Base-by-base conservation (phyloP, 2,888 invertebrate species). In the Malachius bipustulatus region DNA sequence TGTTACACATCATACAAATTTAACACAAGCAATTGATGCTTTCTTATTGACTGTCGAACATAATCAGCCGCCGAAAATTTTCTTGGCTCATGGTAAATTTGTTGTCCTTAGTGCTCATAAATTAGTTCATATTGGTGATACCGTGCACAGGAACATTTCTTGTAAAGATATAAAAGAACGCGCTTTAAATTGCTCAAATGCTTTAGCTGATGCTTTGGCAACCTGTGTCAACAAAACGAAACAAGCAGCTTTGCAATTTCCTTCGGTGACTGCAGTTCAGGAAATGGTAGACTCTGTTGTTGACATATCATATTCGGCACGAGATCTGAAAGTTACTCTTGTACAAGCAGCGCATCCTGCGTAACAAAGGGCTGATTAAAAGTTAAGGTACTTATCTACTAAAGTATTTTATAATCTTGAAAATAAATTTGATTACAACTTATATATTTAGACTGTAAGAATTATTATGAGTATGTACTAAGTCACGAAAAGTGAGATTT, bases 101-200 rank as follows among this genome's bases (percentile, higher is more conserved):
- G 90, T 96, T 6, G 87, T 94, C 19, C 70, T 96, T 32, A 87
- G 87, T 57, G 93, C 91, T 14, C 93, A 94, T 57, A 81, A 91
- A 59, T 70, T 96, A 54, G 88, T 96, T 12, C 84, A 88, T 57
- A 91, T 93, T 41, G 93, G 93, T 33, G 94, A 96, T 65, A 89
- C 85, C 32, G 83, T 94, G 15, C 82, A 90, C 59, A 76, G 87
- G 50, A 89, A 89, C 60, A 73, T 90, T 28, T 71, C 75, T 15
- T 76, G 82, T 51, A 70, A 74, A 36, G 80, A 82, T 43, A 65
- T 88, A 30, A 77, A 81, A 52, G 73, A 77, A 31, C 71, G 78
- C 53, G 75, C 84, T 26, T 61, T 82, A 31, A 73, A 77, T 43
- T 82, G 80, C 55, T 79, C 87, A 9, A 84, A 89, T 56, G 75